These are phyloP conservation scores for Pseudochirops cupreus DNA, from an alignment of 2,797 vertebrate species.

Conservation along the genomic window DNA sequence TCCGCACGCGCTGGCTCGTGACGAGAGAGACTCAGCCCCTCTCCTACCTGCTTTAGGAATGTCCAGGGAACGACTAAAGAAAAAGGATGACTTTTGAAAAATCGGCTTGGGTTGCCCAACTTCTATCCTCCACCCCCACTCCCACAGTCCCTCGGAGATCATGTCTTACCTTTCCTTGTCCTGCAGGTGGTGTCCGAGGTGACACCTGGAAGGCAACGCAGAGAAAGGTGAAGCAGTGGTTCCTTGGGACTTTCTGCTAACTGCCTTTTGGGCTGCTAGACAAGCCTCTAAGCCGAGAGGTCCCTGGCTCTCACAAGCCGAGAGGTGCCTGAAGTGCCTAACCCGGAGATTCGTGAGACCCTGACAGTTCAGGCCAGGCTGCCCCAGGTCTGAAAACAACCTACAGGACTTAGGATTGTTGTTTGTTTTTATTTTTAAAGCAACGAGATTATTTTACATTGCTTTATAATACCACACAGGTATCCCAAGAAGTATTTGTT, in stretches of 20 bases:
- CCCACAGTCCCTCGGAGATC: neutral
- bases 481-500: neutral
- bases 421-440: neutral
- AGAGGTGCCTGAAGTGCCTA: neutral
- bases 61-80: neutral
- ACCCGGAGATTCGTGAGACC: accelerated
- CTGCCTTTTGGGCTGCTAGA: neutral
- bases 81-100: accelerated
- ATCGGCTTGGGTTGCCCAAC: neutral
- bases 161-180: conserved; percentile 94
- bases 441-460: neutral
- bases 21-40: neutral
- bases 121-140: neutral
- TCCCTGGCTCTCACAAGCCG: too few relatives aligned
- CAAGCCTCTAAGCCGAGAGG: neutral
- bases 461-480: accelerated
- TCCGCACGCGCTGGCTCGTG: accelerated
- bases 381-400: accelerated
- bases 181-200: conserved; percentile 92
- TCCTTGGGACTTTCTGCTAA: neutral
- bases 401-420: accelerated
- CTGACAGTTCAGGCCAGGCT: accelerated
- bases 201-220: conserved; percentile 90
- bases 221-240: neutral
- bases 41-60: neutral